Conservation (phyloP, 2,113 vertebrate species). For the Pheucticus melanocephalus region DNA sequence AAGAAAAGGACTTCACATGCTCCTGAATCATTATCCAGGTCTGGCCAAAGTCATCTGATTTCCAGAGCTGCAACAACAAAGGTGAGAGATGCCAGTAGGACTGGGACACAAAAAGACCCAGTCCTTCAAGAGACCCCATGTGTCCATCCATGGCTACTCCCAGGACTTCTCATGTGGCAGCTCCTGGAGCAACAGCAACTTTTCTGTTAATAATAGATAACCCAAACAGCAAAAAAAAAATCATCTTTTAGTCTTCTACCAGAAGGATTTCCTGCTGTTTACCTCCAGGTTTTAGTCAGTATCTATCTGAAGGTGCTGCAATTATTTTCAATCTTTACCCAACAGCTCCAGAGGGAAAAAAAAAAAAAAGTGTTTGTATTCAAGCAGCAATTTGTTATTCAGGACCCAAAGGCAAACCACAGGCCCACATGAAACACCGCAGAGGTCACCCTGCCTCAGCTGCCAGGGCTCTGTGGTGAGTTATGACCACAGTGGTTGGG, state of each 20-base stretch:
- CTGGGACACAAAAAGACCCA: background rate
- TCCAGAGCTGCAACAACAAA: constrained; percentile 87
- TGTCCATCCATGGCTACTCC: background rate
- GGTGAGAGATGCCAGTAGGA: background rate
- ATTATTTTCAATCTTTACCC: background rate
- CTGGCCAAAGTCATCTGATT: constrained; percentile 96
- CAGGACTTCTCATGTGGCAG: background rate
- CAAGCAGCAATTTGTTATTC: background rate
- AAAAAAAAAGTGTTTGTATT: background rate
- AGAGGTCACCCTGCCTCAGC: background rate
- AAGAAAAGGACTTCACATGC: constrained; percentile 93
- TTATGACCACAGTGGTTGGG: fast-evolving
- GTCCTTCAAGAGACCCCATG: fast-evolving
- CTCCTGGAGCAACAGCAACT: background rate
- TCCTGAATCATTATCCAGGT: constrained; percentile 98
- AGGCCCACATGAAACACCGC: background rate
- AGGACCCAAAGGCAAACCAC: background rate
- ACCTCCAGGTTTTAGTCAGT: background rate
- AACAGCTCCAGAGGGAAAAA: background rate
- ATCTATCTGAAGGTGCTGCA: background rate
- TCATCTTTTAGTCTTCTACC: background rate
- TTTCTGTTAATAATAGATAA: background rate
- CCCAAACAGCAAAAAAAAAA: background rate
- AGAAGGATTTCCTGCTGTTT: background rate
- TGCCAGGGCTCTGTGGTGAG: background rate